These are phyloP conservation scores for Cebus imitator DNA, from an alignment of 2,113 vertebrate species.

Conservation along the genomic window DNA sequence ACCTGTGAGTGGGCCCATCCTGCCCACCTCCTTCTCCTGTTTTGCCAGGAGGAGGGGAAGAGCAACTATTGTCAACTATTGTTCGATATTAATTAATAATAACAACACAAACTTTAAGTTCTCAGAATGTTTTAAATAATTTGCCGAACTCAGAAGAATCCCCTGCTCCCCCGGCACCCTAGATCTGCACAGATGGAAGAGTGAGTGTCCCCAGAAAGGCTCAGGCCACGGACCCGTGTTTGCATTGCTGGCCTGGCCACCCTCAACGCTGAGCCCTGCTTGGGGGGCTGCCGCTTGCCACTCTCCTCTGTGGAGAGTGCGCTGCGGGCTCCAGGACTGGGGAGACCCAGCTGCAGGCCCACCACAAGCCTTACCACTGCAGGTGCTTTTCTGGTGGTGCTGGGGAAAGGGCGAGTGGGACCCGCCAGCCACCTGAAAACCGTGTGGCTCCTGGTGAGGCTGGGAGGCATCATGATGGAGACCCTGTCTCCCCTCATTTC, in stretches of 20 bases:
- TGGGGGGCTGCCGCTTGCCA: conserved; percentile 1
- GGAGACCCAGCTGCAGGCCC: not conserved
- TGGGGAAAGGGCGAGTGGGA: not conserved
- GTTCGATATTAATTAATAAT: not conserved
- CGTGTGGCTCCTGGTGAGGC: too few species aligned
- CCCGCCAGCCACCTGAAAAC: too few species aligned
- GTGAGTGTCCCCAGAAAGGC: conserved; percentile 75
- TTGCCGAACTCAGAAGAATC: conserved; percentile 79
- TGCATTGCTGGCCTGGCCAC: conserved; percentile 35
- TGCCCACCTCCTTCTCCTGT: too few species aligned
- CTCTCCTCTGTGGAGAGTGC: not conserved
- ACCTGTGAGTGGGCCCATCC: too few species aligned
- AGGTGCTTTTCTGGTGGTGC: not conserved
- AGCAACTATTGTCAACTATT: too few species aligned
- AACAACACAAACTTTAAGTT: conserved; percentile 52
- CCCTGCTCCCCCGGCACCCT: conserved; percentile 42
- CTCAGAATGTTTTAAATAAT: conserved; percentile 63
- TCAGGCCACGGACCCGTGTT: conserved; percentile 81
- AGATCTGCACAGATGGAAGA: conserved; percentile 59
- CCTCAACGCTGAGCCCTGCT: not conserved
- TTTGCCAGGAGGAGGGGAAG: too few species aligned
- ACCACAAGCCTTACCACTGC: not conserved
- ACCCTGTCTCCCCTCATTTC: too few species aligned
- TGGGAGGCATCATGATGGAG: not conserved
- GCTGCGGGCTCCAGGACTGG: not conserved